A percentile compares a stretch with the other conserved stretches of the same genome.
These are phyloP conservation scores for Python bivittatus DNA, from an alignment of 2,113 vertebrate genomes.

Conservation along the genomic window DNA sequence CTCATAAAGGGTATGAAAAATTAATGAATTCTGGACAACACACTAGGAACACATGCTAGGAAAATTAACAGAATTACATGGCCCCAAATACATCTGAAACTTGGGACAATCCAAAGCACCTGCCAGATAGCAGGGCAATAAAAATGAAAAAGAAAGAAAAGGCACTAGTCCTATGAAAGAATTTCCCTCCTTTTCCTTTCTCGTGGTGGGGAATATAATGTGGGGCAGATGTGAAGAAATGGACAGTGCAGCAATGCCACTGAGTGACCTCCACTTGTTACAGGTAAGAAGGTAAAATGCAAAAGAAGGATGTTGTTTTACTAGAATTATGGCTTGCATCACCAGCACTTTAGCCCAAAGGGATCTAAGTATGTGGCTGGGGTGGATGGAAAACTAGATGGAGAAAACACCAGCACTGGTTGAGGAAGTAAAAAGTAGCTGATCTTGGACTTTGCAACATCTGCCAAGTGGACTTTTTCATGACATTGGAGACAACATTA, in stretches of 20 bases:
- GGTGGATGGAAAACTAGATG: not conserved
- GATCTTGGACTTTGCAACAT: not conserved
- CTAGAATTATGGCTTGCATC: not conserved
- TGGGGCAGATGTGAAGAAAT: not conserved
- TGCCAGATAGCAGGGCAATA: not conserved
- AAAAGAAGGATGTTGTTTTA: not conserved
- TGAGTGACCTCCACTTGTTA: not conserved
- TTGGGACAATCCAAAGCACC: not conserved
- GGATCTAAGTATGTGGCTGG: too few relatives aligned
- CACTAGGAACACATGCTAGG: not conserved
- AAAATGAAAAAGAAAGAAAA: not conserved
- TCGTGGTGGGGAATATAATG: not conserved
- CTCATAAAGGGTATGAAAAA: slow-evolving; percentile 1
- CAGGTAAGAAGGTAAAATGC: not conserved
- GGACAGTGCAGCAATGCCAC: not conserved
- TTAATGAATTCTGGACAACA: slow-evolving; percentile 3
- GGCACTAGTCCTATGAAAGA: not conserved
- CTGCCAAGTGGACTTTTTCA: not conserved
- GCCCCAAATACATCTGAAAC: not conserved
- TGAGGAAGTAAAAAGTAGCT: not conserved
- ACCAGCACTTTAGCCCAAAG: not conserved
- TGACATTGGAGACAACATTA: not conserved
- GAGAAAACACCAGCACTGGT: not conserved
- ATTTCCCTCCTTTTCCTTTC: not conserved
- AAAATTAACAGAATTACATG: not conserved